These are phyloP conservation scores for Perodicticus potto DNA, from an alignment of 2,797 vertebrate species.

Conservation along the genomic window DNA sequence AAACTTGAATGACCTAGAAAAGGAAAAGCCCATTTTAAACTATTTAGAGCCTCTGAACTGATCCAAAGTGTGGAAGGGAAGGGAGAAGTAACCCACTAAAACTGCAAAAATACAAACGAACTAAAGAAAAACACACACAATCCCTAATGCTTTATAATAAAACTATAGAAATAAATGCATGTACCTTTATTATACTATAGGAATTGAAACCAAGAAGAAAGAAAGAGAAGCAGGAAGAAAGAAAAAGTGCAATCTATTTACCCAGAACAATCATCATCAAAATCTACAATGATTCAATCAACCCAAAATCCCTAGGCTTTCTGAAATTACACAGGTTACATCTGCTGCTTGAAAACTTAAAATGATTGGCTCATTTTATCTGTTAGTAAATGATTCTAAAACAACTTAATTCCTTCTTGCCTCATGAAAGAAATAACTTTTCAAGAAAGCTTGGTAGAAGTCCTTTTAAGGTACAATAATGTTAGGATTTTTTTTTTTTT, in stretches of 20 bases:
- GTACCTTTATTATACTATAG: background rate
- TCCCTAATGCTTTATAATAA: slow-evolving; percentile 9
- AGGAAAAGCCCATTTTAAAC: slow-evolving; percentile 54
- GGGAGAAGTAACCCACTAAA: slow-evolving; percentile 34
- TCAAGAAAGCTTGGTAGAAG: slow-evolving; percentile 48
- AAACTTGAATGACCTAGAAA: slow-evolving; percentile 50
- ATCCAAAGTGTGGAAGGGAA: slow-evolving; percentile 56
- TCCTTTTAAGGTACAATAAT: slow-evolving; percentile 50
- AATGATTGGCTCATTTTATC: slow-evolving; percentile 36
- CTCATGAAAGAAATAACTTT: slow-evolving; percentile 49
- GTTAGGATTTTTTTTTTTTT: background rate
- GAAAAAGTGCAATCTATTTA: background rate
- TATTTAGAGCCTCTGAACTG: slow-evolving; percentile 66
- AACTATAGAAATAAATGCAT: slow-evolving; percentile 26
- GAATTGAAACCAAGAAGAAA: background rate
- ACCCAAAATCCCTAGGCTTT: slow-evolving; percentile 46
- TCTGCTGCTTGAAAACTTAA: slow-evolving; percentile 52
- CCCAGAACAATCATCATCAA: background rate
- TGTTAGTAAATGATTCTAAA: slow-evolving; percentile 58
- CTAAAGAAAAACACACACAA: background rate
- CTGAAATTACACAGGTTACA: slow-evolving; percentile 46
- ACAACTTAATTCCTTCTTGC: slow-evolving; percentile 56
- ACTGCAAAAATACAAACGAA: background rate
- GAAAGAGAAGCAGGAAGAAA: background rate
- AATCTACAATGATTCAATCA: slow-evolving; percentile 24